These are phyloP conservation scores for Guaruba guarouba DNA, from an alignment of 2,113 vertebrate genomes.

Conservation along the genomic window DNA sequence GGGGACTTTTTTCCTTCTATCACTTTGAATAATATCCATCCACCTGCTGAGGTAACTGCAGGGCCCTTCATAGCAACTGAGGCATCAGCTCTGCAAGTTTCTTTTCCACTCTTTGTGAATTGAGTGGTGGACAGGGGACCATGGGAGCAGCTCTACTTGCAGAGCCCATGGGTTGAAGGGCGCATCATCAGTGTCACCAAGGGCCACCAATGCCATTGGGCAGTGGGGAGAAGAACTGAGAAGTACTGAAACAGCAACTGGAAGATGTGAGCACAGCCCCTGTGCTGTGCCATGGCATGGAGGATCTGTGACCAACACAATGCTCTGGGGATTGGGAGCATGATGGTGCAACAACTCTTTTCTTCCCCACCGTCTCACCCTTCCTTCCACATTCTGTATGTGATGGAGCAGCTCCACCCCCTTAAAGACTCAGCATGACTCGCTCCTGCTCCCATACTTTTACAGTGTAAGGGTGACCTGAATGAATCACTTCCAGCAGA, in stretches of 20 bases:
- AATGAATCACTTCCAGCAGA: neutral
- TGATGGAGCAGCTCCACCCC: neutral
- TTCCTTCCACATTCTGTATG: neutral
- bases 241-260: neutral
- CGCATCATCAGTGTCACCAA: neutral
- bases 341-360: neutral
- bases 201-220: neutral
- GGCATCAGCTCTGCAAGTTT: neutral
- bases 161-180: fast-evolving
- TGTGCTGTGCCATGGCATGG: fast-evolving
- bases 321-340: neutral
- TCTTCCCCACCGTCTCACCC: neutral
- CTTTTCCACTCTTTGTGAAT: fast-evolving
- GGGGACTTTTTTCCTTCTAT: neutral
- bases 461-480: neutral
- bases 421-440: neutral
- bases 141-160: neutral
- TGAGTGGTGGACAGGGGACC: fast-evolving
- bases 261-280: neutral
- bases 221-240: neutral
- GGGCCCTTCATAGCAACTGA: neutral
- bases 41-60: neutral
- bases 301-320: neutral
- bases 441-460: neutral
- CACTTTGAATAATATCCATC: neutral